Evolutionary conservation across 2,113 vertebrate genomes (phyloP), one percentile per base, ranked within the genome.

Genomic region (Thamnophis sirtalis): DNA sequence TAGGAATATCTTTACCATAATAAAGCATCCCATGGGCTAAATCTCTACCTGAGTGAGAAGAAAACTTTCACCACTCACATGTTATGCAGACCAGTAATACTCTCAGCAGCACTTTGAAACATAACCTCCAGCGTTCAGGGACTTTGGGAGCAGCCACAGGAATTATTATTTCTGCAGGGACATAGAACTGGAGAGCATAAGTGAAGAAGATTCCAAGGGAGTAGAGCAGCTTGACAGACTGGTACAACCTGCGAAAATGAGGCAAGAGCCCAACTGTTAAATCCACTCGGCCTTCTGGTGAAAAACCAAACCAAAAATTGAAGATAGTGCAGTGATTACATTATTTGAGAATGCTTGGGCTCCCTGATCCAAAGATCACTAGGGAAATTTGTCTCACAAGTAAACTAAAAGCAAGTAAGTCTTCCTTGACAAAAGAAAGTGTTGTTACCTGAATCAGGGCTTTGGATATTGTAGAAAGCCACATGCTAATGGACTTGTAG

Each of bases 101-200:
- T 53, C 99, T 98, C 9, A 99, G 97, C 10, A 97, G 92, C 19
- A 99, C 96, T 96, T 99, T 98, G 26, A 98, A 96, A 0, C 96
- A 1, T 53, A 94, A 96, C 80, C 94, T 92, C 96, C 98, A 99
- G 11, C 95, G 96, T 90, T 98, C 97, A 0, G 98, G 92, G 38
- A 98, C 97, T 0, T 97, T 98, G 13, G 97, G 96, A 6, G 98
- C 86, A 0, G 97, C 97, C 0, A 96, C 94, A 0, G 99, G 99
- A 56, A 99, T 96, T 92, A 99, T 94, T 94, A 99, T 99, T 97
- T 99, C 98, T 0, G 99, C 99, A 0, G 99, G 98, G 21, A 99
- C 99, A 0, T 99, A 99, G 97, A 99, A 99, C 98, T 99, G 99
- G 91, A 99, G 97, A 0, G 98, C 98, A 0, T 99, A 99, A 0